Conservation (phyloP, 30 jellyfish, hydroid and myxozoan species). For the Turritopsis rubra region DNA sequence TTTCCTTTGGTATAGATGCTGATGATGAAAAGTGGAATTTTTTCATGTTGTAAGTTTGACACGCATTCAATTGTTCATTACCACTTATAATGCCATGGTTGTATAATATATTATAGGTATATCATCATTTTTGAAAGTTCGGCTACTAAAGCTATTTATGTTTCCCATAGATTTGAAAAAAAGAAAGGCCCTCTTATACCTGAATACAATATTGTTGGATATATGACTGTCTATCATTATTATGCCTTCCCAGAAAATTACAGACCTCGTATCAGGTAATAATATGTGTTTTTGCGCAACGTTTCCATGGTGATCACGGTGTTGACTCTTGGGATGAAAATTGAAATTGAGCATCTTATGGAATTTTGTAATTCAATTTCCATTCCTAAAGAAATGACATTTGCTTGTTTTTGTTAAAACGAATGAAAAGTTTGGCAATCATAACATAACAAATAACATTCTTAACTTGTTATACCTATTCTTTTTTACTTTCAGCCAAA, state of each 20-base stretch:
- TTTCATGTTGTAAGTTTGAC: conserved; percentile 61
- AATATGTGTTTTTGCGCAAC: not conserved
- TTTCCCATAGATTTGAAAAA: conserved; percentile 80
- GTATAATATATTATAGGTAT: too few species aligned
- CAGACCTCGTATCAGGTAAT: conserved; percentile 88
- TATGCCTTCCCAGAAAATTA: conserved; percentile 75
- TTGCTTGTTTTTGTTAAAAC: too few species aligned
- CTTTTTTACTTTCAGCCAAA: conserved; percentile 54
- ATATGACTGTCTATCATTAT: conserved; percentile 75
- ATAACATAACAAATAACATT: too few species aligned
- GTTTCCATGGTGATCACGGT: not conserved
- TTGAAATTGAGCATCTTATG: not conserved
- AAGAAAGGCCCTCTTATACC: conserved; percentile 7
- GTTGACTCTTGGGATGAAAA: not conserved
- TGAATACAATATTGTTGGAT: conserved; percentile 71
- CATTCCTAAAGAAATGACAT: too few species aligned
- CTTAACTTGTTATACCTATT: not conserved
- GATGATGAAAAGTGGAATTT: conserved; percentile 93
- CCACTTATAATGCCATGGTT: too few species aligned
- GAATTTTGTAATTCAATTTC: too few species aligned
- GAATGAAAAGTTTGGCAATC: too few species aligned
- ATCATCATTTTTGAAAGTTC: too few species aligned
- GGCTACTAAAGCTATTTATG: too few species aligned
- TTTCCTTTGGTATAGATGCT: conserved; percentile 41
- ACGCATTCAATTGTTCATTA: not conserved